Evolutionary conservation across 1,140 invertebrate genomes (phyloP).

Genomic region (Choristoneura fumiferana): DNA sequence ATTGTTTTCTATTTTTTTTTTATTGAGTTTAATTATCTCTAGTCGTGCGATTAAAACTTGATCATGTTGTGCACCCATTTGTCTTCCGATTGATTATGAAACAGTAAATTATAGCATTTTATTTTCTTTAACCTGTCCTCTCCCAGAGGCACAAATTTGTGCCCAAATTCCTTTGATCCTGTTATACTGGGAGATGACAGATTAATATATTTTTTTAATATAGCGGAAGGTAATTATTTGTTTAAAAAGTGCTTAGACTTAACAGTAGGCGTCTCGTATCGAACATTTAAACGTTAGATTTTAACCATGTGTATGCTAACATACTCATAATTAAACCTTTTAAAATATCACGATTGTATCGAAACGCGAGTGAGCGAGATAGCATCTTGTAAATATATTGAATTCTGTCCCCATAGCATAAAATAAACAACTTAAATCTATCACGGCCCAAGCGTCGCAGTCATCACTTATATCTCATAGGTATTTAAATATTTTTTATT

Average conservation of each 20-base stretch:
- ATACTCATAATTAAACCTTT: slow-evolving; percentile 21
- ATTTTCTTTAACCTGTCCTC: too few relatives aligned
- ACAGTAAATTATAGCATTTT: too few relatives aligned
- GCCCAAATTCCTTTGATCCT: too few relatives aligned
- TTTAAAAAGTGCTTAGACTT: slow-evolving; percentile 1
- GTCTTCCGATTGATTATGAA: too few relatives aligned
- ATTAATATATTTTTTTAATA: too few relatives aligned
- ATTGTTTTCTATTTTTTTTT: too few relatives aligned
- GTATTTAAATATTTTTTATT: slow-evolving; percentile 74
- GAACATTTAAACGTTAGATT: slow-evolving; percentile 40
- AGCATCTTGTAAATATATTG: slow-evolving; percentile 73
- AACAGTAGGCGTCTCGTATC: slow-evolving; percentile 15
- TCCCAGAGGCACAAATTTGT: too few relatives aligned
- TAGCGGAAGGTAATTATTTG: background rate
- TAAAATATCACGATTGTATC: slow-evolving; percentile 25
- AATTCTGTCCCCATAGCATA: slow-evolving; percentile 72
- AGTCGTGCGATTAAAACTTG: too few relatives aligned
- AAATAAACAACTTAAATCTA: slow-evolving; percentile 66
- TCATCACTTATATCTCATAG: slow-evolving; percentile 76
- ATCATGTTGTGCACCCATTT: too few relatives aligned
- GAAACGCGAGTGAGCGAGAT: slow-evolving; percentile 64
- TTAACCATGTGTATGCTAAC: slow-evolving; percentile 28
- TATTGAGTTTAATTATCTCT: too few relatives aligned
- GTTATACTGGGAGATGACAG: too few relatives aligned
- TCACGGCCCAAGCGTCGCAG: slow-evolving; percentile 57